Base-by-base conservation (phyloP, 2,888 invertebrate genomes). In the Philereme transversata region DNA sequence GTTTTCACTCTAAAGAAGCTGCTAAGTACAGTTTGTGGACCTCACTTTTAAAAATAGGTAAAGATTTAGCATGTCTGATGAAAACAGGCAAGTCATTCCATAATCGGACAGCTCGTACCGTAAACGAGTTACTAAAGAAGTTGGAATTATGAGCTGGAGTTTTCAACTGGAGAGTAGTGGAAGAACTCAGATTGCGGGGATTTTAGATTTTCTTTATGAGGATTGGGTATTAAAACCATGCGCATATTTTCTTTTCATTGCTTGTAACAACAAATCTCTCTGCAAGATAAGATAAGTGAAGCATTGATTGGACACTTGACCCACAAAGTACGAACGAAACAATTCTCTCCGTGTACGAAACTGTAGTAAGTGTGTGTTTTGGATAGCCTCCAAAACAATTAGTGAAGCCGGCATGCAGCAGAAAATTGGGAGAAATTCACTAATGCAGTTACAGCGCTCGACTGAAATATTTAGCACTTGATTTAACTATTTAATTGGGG, bases 351-450 rank as follows among this genome's bases (percentile, higher is more conserved):
- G 76, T 74, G 77, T 75, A 83, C 81, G 84, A 85, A 88, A 88
- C 86, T 87, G 82, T 78, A 80, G 83, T 88, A 86, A 89, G 88
- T 86, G 86, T 86, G 86, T 87, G 86, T 88, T 86, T 90, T 91
- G 91, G 91, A 90, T 80, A 72, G 82, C 73, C 77, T 88, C 91
- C 91, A 92, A 92, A 90, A 90, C 88, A 90, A 90, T 90, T 90
- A 92, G 88, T 83, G 83, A 83, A 80, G 81, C 75, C 57, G 75
- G 81, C 79, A 80, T 78, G 78, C 70, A 70, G 72, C 68, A 68
- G 70, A 67, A 73, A 68, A 68, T 68, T 67, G 68, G 63, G 70
- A 62, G 70, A 76, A 82, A 79, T 75, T 81, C 76, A 79, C 82
- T 83, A 86, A 84, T 79, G 78, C 79, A 78, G 82, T 84, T 79